These are phyloP conservation scores for Aleadryas rufinucha DNA, from an alignment of 2,113 vertebrate species.

Conservation along the genomic window DNA sequence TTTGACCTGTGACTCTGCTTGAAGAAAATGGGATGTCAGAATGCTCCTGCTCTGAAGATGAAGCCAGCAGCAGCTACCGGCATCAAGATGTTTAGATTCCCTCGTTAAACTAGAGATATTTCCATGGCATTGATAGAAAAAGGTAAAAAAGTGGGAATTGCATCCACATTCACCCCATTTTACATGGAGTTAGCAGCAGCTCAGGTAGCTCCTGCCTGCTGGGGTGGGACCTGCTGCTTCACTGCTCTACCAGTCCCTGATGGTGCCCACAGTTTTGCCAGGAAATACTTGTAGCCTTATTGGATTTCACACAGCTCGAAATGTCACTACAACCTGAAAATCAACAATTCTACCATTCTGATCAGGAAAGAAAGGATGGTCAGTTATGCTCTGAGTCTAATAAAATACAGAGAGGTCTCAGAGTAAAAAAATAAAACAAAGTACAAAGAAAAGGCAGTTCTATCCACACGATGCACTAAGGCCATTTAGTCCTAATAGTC, in stretches of 20 bases:
- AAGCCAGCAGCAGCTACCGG: neutral
- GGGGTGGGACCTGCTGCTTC: neutral
- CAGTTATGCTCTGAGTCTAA: neutral
- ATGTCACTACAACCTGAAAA: neutral
- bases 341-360: neutral
- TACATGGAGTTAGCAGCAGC: rapidly evolving
- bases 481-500: neutral
- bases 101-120: neutral
- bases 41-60: neutral
- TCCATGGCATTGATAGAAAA: neutral
- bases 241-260: neutral
- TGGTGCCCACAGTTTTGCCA: neutral
- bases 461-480: neutral
- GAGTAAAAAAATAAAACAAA: neutral
- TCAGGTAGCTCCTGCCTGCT: neutral
- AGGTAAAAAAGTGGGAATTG: neutral
- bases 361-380: neutral
- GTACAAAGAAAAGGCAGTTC: neutral
- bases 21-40: conserved; percentile 10
- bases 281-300: neutral
- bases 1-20: neutral
- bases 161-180: neutral
- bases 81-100: neutral
- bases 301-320: neutral
- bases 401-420: neutral